Evolutionary conservation across 2,797 vertebrate species (phyloP).

Genomic region (Eleutherodactylus coqui): DNA sequence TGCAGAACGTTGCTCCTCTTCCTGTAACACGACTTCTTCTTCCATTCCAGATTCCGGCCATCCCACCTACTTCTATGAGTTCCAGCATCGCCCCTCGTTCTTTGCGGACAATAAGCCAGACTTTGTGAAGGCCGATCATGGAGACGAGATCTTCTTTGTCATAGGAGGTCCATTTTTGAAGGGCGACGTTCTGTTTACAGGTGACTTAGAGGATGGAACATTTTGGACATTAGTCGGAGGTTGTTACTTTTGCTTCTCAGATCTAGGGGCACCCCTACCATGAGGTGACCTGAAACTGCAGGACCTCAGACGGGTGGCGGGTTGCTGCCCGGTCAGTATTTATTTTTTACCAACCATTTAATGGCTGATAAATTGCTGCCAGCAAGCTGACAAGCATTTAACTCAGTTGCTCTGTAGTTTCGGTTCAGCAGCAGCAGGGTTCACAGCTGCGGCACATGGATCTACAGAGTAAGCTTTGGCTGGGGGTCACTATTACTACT

Average conservation of each 20-base stretch:
- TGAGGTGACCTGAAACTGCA: too few species aligned
- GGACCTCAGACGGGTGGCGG: too few species aligned
- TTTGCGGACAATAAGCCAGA: slow-evolving; percentile 73
- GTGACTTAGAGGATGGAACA: slow-evolving; percentile 16
- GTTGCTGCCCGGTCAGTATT: too few species aligned
- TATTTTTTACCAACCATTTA: too few species aligned
- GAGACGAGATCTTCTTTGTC: slow-evolving; percentile 81
- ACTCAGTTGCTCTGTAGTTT: too few species aligned
- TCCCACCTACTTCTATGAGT: slow-evolving; percentile 85
- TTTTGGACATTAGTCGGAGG: not conserved
- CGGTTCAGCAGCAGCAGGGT: too few species aligned
- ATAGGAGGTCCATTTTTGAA: slow-evolving; percentile 83
- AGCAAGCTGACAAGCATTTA: too few species aligned
- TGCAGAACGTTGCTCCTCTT: not conserved
- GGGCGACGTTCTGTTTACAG: slow-evolving; percentile 58
- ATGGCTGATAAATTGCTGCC: too few species aligned
- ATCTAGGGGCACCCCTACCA: too few species aligned
- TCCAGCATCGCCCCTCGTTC: slow-evolving; percentile 74
- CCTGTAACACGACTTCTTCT: not conserved
- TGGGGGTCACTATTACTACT: too few species aligned
- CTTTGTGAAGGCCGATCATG: slow-evolving; percentile 86
- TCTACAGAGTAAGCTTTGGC: too few species aligned
- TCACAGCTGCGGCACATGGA: too few species aligned
- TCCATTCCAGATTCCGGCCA: slow-evolving; percentile 74
- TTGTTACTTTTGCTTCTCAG: not conserved